These are phyloP conservation scores for Strigamia crassipes DNA, from an alignment of 2,888 invertebrate genomes.

Conservation along the genomic window DNA sequence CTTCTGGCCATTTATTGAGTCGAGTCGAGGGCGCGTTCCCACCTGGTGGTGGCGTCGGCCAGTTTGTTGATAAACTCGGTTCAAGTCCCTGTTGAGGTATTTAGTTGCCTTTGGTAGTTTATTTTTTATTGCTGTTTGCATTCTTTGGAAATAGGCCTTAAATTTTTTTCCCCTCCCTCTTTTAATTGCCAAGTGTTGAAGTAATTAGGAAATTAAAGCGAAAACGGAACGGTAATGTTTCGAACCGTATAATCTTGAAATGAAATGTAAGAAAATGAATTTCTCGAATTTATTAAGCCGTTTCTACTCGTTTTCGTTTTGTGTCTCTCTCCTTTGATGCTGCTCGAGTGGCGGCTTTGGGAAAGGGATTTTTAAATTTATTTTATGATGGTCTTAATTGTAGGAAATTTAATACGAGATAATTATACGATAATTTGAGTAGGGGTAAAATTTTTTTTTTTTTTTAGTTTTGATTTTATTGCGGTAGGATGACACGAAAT, in stretches of 20 bases:
- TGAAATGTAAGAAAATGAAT: neutral
- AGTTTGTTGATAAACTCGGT: conserved; percentile 10
- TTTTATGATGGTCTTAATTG: too few species aligned
- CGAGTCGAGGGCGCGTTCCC: conserved; percentile 10
- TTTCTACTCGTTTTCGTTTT: neutral
- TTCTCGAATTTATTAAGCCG: neutral
- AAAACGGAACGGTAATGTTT: neutral
- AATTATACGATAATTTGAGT: neutral
- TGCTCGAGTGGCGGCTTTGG: too few species aligned
- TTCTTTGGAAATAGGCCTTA: conserved; percentile 10
- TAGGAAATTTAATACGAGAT: neutral
- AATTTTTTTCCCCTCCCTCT: neutral
- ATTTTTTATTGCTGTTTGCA: conserved; percentile 10
- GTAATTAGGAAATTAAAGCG: conserved; percentile 3
- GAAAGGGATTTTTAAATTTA: too few species aligned
- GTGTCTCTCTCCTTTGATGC: too few species aligned
- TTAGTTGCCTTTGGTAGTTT: conserved; percentile 10
- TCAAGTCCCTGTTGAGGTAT: conserved; percentile 10
- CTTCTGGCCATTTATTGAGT: conserved; percentile 10
- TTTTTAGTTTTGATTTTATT: neutral
- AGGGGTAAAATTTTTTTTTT: neutral
- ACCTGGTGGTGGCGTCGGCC: conserved; percentile 1
- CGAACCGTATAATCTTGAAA: neutral
- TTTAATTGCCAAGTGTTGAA: conserved; percentile 3
- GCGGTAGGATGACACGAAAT: neutral